These are phyloP conservation scores for Ancistrus triradiatus DNA, from an alignment of 2,113 vertebrate species.

Conservation along the genomic window DNA sequence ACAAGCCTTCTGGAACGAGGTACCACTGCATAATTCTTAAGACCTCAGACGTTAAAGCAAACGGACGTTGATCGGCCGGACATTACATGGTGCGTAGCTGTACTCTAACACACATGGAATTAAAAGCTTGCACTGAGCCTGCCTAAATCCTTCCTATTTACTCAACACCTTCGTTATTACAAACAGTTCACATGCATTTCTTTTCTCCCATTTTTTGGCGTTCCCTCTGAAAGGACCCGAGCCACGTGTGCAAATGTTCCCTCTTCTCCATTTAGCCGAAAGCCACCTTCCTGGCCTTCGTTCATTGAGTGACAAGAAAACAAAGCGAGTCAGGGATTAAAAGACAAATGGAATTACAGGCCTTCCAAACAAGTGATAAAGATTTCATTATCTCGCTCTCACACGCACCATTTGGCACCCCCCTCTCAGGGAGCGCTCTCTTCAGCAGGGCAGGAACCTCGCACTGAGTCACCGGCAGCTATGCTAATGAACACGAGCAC, in stretches of 20 bases:
- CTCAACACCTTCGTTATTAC: too few relatives aligned
- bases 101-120: too few relatives aligned
- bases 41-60: too few relatives aligned
- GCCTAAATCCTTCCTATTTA: too few relatives aligned
- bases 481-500: conserved; percentile 13
- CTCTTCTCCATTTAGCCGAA: neutral
- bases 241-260: neutral
- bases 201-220: too few relatives aligned
- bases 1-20: too few relatives aligned
- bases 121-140: too few relatives aligned
- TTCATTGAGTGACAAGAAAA: conserved; percentile 36
- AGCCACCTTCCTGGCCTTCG: conserved; percentile 8
- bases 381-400: conserved; percentile 50
- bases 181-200: too few relatives aligned
- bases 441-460: conserved; percentile 9
- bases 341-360: conserved; percentile 52
- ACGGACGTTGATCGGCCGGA: too few relatives aligned
- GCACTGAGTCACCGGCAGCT: conserved; percentile 1
- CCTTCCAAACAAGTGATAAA: conserved; percentile 47
- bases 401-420: conserved; percentile 37
- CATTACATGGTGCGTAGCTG: too few relatives aligned
- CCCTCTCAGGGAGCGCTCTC: conserved; percentile 26
- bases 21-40: too few relatives aligned
- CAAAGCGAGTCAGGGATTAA: conserved; percentile 42
- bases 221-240: too few relatives aligned